A percentile compares a stretch with the other conserved stretches of the same genome.
These are phyloP conservation scores for Phenganax marumi DNA, from an alignment of 92 coral and sea anemone species.

Conservation along the genomic window DNA sequence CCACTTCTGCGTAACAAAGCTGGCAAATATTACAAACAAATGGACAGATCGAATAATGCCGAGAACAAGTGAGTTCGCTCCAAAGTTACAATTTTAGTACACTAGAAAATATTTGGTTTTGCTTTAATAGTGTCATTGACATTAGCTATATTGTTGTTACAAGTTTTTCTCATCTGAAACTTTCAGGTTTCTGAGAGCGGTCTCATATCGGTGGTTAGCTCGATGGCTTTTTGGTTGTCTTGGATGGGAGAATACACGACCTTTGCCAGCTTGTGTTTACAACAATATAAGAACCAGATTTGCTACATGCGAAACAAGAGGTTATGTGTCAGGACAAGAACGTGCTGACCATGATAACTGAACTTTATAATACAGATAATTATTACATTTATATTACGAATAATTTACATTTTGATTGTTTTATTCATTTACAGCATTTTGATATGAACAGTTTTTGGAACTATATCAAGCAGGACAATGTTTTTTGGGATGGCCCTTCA, in stretches of 20 bases:
- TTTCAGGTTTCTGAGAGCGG: neutral
- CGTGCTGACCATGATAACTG: neutral
- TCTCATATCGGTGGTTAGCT: neutral
- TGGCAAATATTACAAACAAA: neutral
- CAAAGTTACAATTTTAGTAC: too few relatives aligned
- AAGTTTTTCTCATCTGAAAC: neutral
- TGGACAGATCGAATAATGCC: neutral
- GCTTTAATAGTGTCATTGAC: too few relatives aligned
- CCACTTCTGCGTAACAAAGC: constrained; percentile 1
- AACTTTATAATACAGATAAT: neutral
- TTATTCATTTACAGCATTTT: too few relatives aligned
- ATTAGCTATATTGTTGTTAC: too few relatives aligned
- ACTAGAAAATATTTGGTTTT: too few relatives aligned
- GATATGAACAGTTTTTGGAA: too few relatives aligned
- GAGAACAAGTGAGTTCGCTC: neutral
- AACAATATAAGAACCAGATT: neutral
- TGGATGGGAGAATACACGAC: neutral
- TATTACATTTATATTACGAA: neutral
- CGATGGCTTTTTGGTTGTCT: neutral
- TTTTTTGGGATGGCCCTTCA: constrained; percentile 1
- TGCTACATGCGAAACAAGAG: neutral
- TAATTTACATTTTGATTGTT: neutral
- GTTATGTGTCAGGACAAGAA: neutral
- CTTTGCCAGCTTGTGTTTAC: neutral
- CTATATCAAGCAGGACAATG: neutral